Evolutionary conservation across 2,888 invertebrate genomes (phyloP).

Genomic region (Blastobasis adustella): DNA sequence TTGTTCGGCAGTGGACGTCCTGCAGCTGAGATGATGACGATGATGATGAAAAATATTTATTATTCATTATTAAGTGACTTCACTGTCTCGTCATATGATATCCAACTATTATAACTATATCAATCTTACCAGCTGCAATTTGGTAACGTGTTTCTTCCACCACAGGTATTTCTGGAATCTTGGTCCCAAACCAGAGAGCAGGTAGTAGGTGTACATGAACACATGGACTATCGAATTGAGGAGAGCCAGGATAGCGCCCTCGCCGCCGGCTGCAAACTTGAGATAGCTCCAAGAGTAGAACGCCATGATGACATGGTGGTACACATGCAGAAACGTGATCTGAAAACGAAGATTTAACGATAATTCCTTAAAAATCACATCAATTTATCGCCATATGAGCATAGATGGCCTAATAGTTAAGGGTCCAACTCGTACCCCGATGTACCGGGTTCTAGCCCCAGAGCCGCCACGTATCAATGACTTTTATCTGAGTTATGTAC

Average conservation of each 20-base stretch:
- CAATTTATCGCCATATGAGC: too few species aligned
- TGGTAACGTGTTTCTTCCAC: slow-evolving; percentile 93
- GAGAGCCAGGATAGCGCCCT: slow-evolving; percentile 83
- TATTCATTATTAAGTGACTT: too few species aligned
- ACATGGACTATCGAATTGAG: slow-evolving; percentile 87
- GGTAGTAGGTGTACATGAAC: slow-evolving; percentile 89
- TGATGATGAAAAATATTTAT: not conserved
- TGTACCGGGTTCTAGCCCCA: too few species aligned
- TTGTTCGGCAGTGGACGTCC: not conserved
- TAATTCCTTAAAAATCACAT: too few species aligned
- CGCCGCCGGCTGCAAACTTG: slow-evolving; percentile 86
- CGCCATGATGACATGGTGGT: slow-evolving; percentile 89
- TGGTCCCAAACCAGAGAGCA: slow-evolving; percentile 85
- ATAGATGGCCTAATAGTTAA: too few species aligned
- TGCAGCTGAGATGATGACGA: not conserved
- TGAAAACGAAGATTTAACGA: slow-evolving; percentile 46
- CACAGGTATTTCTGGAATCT: slow-evolving; percentile 84
- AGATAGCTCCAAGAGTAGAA: slow-evolving; percentile 86
- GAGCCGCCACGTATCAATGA: too few species aligned
- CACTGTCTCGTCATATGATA: too few species aligned
- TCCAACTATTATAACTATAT: not conserved
- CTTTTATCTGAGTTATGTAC: too few species aligned
- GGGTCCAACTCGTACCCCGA: too few species aligned
- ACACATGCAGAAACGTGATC: slow-evolving; percentile 92
- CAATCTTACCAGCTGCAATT: slow-evolving; percentile 81